These are phyloP conservation scores for Cylas formicarius DNA, from an alignment of 1,140 invertebrate genomes.

Conservation along the genomic window DNA sequence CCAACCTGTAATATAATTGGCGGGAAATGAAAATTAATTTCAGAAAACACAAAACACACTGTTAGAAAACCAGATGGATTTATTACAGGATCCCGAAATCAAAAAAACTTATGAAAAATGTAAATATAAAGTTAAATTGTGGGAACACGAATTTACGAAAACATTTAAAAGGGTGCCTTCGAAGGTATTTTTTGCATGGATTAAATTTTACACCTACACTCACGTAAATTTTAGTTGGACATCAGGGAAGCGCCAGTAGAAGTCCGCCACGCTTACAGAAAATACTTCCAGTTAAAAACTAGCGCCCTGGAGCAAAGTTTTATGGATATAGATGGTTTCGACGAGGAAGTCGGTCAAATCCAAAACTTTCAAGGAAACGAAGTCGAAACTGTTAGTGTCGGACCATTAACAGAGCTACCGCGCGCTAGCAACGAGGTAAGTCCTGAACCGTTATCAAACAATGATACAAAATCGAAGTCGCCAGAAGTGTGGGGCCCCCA, in stretches of 20 bases:
- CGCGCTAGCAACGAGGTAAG: too few relatives aligned
- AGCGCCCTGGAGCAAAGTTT: slow-evolving; percentile 61
- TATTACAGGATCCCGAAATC: slow-evolving; percentile 30
- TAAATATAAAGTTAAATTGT: slow-evolving; percentile 66
- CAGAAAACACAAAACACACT: not conserved
- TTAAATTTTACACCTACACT: slow-evolving; percentile 14
- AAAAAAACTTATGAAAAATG: slow-evolving; percentile 43
- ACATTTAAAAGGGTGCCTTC: slow-evolving; percentile 60
- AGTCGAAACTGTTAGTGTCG: slow-evolving; percentile 3
- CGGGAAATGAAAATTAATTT: slow-evolving; percentile 2
- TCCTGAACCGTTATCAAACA: too few relatives aligned
- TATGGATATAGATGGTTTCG: slow-evolving; percentile 43
- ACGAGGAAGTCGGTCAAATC: slow-evolving; percentile 23
- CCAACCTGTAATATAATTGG: not conserved
- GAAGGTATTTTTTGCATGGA: slow-evolving; percentile 49
- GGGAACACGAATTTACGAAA: slow-evolving; percentile 70
- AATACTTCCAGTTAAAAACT: slow-evolving; percentile 72
- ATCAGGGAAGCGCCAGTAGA: slow-evolving; percentile 63
- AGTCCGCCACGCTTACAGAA: slow-evolving; percentile 70
- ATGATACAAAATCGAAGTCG: too few relatives aligned
- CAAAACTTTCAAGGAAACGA: not conserved
- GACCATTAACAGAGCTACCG: too few relatives aligned
- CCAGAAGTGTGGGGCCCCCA: slow-evolving; percentile 50
- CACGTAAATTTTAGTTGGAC: slow-evolving; percentile 53
- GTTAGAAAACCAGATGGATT: slow-evolving; percentile 28